phyloP scores from a whole-genome alignment of 2,888 invertebrate species.

The Idaea biselata region DNA sequence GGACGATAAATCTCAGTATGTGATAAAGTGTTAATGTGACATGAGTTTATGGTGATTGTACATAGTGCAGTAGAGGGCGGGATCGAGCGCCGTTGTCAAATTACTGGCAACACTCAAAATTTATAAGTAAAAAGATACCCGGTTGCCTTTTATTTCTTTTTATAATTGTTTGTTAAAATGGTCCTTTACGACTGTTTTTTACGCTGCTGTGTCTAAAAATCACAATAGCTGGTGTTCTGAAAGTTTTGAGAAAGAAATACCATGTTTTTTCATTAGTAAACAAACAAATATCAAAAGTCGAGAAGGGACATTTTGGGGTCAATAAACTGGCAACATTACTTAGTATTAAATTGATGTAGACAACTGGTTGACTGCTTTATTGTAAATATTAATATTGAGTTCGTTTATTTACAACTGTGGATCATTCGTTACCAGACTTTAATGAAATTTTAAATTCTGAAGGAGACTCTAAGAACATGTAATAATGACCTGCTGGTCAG shows the following conservation, averaged over 20 bases:
- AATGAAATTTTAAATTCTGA: no score
- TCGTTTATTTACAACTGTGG: not conserved
- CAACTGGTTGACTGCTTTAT: not conserved
- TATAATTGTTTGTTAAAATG: not conserved
- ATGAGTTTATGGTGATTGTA: slow-evolving; percentile 43
- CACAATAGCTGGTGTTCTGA: not conserved
- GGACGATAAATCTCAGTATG: slow-evolving; percentile 77
- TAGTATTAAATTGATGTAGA: not conserved
- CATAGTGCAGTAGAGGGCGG: slow-evolving; percentile 37
- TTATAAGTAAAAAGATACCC: slow-evolving; percentile 1
- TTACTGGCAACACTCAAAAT: slow-evolving; percentile 13
- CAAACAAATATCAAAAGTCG: not conserved
- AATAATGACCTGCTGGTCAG: not conserved
- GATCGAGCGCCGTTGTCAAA: slow-evolving; percentile 30
- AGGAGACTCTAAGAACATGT: no score
- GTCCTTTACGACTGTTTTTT: not conserved
- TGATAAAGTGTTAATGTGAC: slow-evolving; percentile 70
- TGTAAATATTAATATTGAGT: not conserved
- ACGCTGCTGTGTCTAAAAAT: not conserved
- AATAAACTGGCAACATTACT: not conserved
- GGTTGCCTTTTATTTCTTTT: not conserved
- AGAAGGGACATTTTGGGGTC: not conserved
- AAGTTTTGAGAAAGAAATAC: not conserved
- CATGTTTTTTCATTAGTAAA: not conserved
- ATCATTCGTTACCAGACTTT: not conserved